These are phyloP conservation scores for Petrolisthes cinctipes DNA, from an alignment of 2,888 invertebrate genomes.

Conservation along the genomic window DNA sequence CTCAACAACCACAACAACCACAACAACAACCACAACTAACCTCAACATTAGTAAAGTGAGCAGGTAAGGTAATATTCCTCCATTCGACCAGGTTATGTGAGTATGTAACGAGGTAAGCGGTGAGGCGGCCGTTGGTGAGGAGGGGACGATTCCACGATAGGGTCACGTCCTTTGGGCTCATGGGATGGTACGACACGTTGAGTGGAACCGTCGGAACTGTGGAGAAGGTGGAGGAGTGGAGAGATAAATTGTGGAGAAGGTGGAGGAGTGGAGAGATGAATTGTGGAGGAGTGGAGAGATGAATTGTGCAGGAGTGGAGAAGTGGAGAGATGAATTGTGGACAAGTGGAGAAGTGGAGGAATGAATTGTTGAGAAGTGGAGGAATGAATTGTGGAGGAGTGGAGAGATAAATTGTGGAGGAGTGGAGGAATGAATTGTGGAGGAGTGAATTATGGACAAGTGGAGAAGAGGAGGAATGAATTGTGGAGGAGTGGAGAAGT, in stretches of 20 bases:
- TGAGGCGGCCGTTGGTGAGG: slow-evolving; percentile 34
- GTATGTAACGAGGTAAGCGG: slow-evolving; percentile 35
- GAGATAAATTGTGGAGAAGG: too few species aligned
- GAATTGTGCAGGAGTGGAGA: too few species aligned
- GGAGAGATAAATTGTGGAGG: too few species aligned
- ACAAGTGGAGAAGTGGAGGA: too few species aligned
- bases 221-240: neutral
- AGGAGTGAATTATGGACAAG: too few species aligned
- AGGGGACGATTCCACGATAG: slow-evolving; percentile 36
- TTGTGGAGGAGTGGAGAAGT: neutral
- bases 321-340: too few species aligned
- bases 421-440: neutral
- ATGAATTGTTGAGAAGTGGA: too few species aligned
- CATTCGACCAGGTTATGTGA: slow-evolving; percentile 44
- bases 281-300: too few species aligned
- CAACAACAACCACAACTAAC: neutral
- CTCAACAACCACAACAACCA: neutral
- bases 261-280: too few species aligned
- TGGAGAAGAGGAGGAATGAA: neutral
- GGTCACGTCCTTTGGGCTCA: slow-evolving; percentile 39
- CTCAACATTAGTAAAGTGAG: neutral
- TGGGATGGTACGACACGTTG: slow-evolving; percentile 43
- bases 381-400: too few species aligned
- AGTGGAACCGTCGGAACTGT: slow-evolving; percentile 42
- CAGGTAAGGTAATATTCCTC: slow-evolving; percentile 33